phyloP scores from a whole-genome alignment of 2,113 vertebrate species.

The Amphilophus citrinellus region DNA sequence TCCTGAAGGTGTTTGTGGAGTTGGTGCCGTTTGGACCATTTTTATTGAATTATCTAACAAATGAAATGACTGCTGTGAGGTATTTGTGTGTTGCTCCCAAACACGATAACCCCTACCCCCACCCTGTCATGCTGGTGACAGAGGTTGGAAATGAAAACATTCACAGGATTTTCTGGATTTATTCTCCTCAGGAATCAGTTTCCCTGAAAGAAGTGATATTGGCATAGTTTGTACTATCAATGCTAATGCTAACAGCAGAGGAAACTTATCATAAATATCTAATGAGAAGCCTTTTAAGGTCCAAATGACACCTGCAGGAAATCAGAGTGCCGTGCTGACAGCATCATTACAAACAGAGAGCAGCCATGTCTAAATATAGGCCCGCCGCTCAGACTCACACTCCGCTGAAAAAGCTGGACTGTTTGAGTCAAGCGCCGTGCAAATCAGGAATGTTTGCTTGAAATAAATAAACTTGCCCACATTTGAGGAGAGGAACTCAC shows the following conservation, averaged over 20 bases:
- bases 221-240: background rate
- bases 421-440: conserved; percentile 81
- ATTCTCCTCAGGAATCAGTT: background rate
- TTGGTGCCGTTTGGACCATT: background rate
- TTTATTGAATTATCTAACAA: conserved; percentile 8
- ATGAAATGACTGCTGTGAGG: background rate
- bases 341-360: conserved; percentile 55
- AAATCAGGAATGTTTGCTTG: conserved; percentile 95
- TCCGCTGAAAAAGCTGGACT: conserved; percentile 71
- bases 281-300: conserved; percentile 5
- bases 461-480: conserved; percentile 97
- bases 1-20: background rate
- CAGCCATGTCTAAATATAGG: conserved; percentile 90
- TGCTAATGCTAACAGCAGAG: background rate
- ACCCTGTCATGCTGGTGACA: background rate
- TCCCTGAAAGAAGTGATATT: background rate
- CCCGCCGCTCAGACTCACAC: conserved; percentile 58
- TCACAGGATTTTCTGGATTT: background rate
- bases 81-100: conserved; percentile 9
- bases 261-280: background rate
- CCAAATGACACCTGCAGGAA: conserved; percentile 58
- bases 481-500: conserved; percentile 87
- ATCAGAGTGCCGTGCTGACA: conserved; percentile 60
- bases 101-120: background rate
- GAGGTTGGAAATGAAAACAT: background rate